Conservation (phyloP, 2,113 vertebrate genomes). For the Mormoops blainvillei region DNA sequence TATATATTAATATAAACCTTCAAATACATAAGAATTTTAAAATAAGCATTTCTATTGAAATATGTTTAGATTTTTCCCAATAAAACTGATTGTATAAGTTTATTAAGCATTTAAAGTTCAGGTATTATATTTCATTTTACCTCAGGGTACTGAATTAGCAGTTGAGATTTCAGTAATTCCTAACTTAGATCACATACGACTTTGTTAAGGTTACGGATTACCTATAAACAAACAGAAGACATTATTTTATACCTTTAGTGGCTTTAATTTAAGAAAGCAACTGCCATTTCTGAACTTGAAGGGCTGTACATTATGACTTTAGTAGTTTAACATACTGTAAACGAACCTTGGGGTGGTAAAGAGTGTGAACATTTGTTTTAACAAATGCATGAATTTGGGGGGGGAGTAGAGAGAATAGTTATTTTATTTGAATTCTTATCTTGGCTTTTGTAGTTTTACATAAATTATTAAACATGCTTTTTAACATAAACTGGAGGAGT, state of each 20-base stretch:
- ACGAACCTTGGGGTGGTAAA: background rate
- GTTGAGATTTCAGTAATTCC: background rate
- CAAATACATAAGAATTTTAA: background rate
- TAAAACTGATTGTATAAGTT: background rate
- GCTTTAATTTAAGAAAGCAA: background rate
- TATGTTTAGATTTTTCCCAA: background rate
- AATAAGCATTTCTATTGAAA: background rate
- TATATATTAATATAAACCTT: background rate
- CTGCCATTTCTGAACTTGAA: background rate
- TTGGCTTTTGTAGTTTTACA: background rate
- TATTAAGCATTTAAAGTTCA: background rate
- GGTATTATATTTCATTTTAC: background rate
- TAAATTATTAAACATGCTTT: slow-evolving; percentile 63
- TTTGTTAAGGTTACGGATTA: background rate
- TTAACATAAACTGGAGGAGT: slow-evolving; percentile 33
- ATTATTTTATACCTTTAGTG: background rate
- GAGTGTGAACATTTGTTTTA: slow-evolving; percentile 39
- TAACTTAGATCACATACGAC: background rate
- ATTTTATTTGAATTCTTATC: slow-evolving; percentile 44
- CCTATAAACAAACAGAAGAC: background rate
- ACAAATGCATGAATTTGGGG: slow-evolving; percentile 30
- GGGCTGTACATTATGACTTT: background rate
- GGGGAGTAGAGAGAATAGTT: background rate
- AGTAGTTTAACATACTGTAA: background rate
- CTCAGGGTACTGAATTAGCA: background rate